These are phyloP conservation scores for Piliocolobus tephrosceles DNA, from an alignment of 2,113 vertebrate genomes.

Conservation along the genomic window DNA sequence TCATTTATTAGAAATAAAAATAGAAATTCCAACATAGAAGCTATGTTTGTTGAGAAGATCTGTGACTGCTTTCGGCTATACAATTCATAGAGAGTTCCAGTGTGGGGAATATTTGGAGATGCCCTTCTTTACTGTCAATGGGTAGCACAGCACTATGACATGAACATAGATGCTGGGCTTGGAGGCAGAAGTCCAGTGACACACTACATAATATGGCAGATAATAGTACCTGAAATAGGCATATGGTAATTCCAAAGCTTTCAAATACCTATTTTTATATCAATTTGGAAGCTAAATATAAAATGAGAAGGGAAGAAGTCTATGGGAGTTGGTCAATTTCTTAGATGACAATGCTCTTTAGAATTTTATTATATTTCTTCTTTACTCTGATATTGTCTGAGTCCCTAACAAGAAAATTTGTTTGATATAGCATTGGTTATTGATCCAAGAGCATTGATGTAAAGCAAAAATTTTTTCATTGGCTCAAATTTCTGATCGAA, in stretches of 20 bases:
- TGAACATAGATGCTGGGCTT: neutral
- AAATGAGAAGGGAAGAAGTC: neutral
- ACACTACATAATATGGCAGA: neutral
- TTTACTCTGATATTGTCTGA: neutral
- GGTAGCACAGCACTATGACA: neutral
- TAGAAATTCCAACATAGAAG: conserved; percentile 8
- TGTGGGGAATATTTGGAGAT: neutral
- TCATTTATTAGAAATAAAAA: conserved; percentile 27
- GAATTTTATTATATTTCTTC: neutral
- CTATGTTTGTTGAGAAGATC: neutral
- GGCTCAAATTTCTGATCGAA: neutral
- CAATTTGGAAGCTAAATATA: neutral
- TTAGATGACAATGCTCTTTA: neutral
- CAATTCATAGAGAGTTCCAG: neutral
- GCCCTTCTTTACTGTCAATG: neutral
- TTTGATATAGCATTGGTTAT: neutral
- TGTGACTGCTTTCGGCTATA: neutral
- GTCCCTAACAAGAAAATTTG: neutral
- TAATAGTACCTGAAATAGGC: neutral
- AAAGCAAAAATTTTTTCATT: neutral
- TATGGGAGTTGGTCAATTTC: neutral
- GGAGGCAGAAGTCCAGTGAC: neutral
- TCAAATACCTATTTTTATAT: neutral
- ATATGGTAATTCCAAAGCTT: neutral
- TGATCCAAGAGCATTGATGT: neutral